Conservation (phyloP, 2,888 invertebrate genomes). For the Microdon myrmicae region DNA sequence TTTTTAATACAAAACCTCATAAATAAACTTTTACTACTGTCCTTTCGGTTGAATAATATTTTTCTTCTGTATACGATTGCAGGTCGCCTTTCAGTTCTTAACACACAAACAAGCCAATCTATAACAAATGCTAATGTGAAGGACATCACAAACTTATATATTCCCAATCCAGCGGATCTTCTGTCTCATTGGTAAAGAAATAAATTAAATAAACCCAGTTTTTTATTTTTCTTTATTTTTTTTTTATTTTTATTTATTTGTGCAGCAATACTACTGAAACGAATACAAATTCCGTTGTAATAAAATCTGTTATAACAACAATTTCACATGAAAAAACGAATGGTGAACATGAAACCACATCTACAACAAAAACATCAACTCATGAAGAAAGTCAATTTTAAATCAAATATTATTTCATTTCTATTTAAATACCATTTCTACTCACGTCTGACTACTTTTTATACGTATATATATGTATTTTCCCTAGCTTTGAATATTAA, state of each 20-base stretch:
- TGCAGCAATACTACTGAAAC: conserved; percentile 64
- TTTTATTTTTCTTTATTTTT: neutral
- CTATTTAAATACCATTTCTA: conserved; percentile 36
- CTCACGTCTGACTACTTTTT: conserved; percentile 35
- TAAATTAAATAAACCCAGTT: neutral
- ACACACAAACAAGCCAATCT: conserved; percentile 65
- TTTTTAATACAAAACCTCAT: neutral
- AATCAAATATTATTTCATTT: conserved; percentile 25
- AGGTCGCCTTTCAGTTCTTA: conserved; percentile 66
- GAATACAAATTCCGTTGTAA: conserved; percentile 65
- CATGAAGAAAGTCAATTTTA: conserved; percentile 66
- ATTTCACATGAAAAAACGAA: conserved; percentile 65
- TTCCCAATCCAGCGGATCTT: conserved; percentile 63
- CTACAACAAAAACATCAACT: conserved; percentile 60
- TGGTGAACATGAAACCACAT: conserved; percentile 62
- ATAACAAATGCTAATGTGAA: conserved; percentile 63
- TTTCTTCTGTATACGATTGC: conserved; percentile 6
- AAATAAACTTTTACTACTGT: conserved; percentile 3
- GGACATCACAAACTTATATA: conserved; percentile 62
- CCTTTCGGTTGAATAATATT: neutral
- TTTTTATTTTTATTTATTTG: conserved; percentile 13
- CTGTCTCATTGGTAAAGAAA: conserved; percentile 59
- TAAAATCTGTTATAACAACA: conserved; percentile 66
- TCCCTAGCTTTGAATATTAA: conserved; percentile 19
- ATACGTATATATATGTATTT: conserved; percentile 22